A percentile compares a stretch with the other conserved stretches of the same genome.
Evolutionary conservation across 2,113 vertebrate genomes (phyloP).

Genomic region (Gallinago media): DNA sequence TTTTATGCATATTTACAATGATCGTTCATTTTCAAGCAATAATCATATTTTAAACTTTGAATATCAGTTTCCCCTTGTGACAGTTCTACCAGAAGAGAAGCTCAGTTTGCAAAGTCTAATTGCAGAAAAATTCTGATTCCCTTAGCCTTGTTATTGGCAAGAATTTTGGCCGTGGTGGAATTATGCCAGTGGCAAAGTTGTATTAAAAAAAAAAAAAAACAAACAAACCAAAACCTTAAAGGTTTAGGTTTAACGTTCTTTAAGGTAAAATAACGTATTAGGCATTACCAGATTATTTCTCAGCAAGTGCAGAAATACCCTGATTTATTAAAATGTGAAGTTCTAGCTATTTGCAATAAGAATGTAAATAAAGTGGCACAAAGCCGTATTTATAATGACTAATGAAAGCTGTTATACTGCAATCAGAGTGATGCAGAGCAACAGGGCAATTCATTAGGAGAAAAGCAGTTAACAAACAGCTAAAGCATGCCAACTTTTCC

Average conservation of each 20-base stretch:
- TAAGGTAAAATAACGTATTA: conserved; percentile 40
- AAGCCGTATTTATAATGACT: conserved; percentile 77
- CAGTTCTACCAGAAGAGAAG: conserved; percentile 63
- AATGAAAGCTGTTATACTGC: conserved; percentile 78
- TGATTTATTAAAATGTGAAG: conserved; percentile 62
- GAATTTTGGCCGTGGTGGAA: conserved; percentile 56
- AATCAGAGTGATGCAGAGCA: conserved; percentile 77
- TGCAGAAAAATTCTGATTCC: conserved; percentile 62
- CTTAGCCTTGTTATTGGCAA: conserved; percentile 48
- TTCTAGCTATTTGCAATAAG: conserved; percentile 76
- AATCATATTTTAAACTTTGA: conserved; percentile 71
- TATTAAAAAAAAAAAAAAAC: background rate
- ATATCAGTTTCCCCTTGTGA: conserved; percentile 61
- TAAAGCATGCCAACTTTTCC: conserved; percentile 63
- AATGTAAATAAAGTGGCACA: conserved; percentile 78
- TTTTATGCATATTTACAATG: conserved; percentile 46
- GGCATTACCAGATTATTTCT: conserved; percentile 55
- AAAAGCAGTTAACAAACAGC: conserved; percentile 72
- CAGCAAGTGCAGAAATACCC: conserved; percentile 57
- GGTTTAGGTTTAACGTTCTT: conserved; percentile 22
- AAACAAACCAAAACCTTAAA: background rate
- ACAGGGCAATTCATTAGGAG: conserved; percentile 79
- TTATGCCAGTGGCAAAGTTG: conserved; percentile 27
- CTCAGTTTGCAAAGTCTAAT: conserved; percentile 59
- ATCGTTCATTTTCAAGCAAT: conserved; percentile 57